These are phyloP conservation scores for Andrena minutula DNA, from an alignment of 2,888 invertebrate genomes.

Conservation along the genomic window DNA sequence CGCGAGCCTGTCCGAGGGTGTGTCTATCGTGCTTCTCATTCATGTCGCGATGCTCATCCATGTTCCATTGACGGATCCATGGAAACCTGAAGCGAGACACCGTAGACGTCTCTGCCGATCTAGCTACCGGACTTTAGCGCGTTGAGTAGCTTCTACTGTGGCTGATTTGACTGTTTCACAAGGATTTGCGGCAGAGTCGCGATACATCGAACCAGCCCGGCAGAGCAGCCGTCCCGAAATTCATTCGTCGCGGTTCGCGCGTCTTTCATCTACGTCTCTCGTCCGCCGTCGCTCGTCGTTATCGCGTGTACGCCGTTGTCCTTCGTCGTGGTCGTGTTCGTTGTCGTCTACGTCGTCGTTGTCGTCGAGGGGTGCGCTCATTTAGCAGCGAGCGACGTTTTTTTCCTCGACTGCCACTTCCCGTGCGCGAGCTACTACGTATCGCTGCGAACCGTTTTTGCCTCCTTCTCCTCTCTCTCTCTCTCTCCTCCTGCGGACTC, in stretches of 20 bases:
- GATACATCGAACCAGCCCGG: constrained; percentile 15
- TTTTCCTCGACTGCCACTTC: constrained; percentile 64
- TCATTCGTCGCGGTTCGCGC: constrained; percentile 57
- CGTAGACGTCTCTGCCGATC: no score
- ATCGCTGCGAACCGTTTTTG: constrained; percentile 78
- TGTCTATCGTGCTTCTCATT: no score
- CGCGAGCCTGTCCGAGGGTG: no score
- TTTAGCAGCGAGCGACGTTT: constrained; percentile 71
- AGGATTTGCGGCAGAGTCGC: constrained; percentile 1
- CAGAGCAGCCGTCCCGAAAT: constrained; percentile 44
- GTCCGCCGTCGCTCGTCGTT: constrained; percentile 51
- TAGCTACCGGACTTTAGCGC: no score
- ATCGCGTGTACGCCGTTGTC: constrained; percentile 42
- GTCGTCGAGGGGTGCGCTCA: constrained; percentile 69
- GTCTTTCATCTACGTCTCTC: constrained; percentile 5
- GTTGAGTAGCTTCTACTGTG: neutral
- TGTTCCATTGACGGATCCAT: no score
- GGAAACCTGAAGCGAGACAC: no score
- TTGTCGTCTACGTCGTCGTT: constrained; percentile 45
- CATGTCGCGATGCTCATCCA: no score
- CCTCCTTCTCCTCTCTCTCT: constrained; percentile 55
- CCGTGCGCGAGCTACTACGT: constrained; percentile 66
- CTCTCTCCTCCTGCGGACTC: constrained; percentile 35
- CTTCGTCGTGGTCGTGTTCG: constrained; percentile 42
- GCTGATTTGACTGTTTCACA: neutral